Conservation (phyloP, 2,888 invertebrate species). For the Eueremaeus valkanovi region DNA sequence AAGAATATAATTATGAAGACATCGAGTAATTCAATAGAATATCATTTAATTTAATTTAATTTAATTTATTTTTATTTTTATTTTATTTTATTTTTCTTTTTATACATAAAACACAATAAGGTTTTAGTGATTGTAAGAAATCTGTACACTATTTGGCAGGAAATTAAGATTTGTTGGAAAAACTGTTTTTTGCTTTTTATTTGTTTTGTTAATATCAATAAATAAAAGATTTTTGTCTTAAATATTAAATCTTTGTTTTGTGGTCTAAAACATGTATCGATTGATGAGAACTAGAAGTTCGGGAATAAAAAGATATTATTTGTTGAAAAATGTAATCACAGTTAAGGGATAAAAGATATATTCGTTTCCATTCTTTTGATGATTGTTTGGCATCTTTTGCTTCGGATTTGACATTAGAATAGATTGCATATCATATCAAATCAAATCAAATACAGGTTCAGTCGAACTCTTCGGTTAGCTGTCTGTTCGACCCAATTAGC, state of each 20-base stretch:
- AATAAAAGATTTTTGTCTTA: conserved; percentile 3
- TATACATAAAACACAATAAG: conserved; percentile 29
- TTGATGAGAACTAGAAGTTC: conserved; percentile 22
- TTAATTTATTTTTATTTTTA: no score
- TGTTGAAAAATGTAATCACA: conserved; percentile 9
- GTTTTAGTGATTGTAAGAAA: conserved; percentile 18
- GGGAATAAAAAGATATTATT: conserved; percentile 33
- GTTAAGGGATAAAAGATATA: conserved; percentile 26
- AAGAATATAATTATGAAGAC: no score
- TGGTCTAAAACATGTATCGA: background rate
- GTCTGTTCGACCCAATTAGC: background rate
- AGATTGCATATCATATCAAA: conserved; percentile 11
- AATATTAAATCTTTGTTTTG: background rate
- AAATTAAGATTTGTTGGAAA: conserved; percentile 15
- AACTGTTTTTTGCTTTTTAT: background rate
- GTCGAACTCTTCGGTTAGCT: background rate
- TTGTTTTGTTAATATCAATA: conserved; percentile 18
- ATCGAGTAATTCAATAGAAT: conserved; percentile 9
- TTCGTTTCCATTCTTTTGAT: background rate
- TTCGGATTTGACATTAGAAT: background rate
- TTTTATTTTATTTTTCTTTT: background rate
- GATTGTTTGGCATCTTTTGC: conserved; percentile 32
- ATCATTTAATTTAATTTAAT: no score
- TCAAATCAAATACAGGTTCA: no score
- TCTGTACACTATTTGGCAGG: conserved; percentile 26